Percentiles rank a stretch among this genome's conserved stretches.
These are phyloP conservation scores for Halocynthia roretzi DNA, from an alignment of 23 tunicate genomes.

Conservation along the genomic window DNA sequence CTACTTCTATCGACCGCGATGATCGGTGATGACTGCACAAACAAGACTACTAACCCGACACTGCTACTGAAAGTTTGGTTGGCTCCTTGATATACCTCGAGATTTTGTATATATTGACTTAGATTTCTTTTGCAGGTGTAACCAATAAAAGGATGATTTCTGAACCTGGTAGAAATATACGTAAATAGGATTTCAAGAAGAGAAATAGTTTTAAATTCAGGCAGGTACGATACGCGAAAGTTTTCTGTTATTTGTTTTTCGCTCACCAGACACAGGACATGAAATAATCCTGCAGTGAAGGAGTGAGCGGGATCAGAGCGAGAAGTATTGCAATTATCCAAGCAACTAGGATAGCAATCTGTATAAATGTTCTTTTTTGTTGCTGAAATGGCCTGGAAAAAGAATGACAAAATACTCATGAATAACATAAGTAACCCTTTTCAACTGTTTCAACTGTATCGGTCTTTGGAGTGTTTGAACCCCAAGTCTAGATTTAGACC, in stretches of 20 bases:
- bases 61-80: background rate
- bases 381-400: constrained; percentile 12
- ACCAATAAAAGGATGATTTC: constrained; percentile 18
- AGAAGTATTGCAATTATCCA: constrained; percentile 37
- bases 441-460: too few relatives aligned
- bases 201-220: too few relatives aligned
- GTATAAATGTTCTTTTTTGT: background rate
- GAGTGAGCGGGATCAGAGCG: constrained; percentile 36
- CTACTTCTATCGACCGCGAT: too few relatives aligned
- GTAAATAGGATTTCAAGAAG: too few relatives aligned
- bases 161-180: constrained; percentile 5
- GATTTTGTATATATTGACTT: background rate
- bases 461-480: too few relatives aligned
- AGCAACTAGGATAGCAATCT: constrained; percentile 7
- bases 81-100: background rate
- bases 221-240: too few relatives aligned
- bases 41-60: background rate
- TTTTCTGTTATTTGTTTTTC: background rate
- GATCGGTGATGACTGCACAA: too few relatives aligned
- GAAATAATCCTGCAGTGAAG: constrained; percentile 34
- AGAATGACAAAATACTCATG: background rate
- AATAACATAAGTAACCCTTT: too few relatives aligned
- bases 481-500: too few relatives aligned
- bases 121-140: background rate
- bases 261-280: constrained; percentile 62